phyloP scores from a whole-genome alignment of 2,888 invertebrate genomes.

The Catocala sponsa region DNA sequence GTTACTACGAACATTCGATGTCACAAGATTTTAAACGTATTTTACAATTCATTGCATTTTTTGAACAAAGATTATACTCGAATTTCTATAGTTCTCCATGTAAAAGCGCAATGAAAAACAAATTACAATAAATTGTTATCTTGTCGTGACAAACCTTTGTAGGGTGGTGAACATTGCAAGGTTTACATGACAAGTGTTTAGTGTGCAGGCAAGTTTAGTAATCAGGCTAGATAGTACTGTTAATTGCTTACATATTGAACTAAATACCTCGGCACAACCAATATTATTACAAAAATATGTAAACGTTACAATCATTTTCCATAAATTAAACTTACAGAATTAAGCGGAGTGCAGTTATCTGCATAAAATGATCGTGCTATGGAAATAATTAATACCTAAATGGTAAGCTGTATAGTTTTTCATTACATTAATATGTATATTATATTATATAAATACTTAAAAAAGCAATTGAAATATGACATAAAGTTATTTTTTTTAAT shows the following conservation, averaged over 20 bases:
- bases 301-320: too few species aligned
- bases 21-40: constrained; percentile 11
- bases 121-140: constrained; percentile 9
- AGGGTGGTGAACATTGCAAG: constrained; percentile 36
- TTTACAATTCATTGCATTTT: constrained; percentile 28
- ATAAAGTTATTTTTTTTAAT: too few species aligned
- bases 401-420: too few species aligned
- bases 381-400: too few species aligned
- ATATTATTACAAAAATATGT: constrained; percentile 33
- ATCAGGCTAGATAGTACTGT: constrained; percentile 47
- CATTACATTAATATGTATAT: too few species aligned
- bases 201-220: constrained; percentile 45
- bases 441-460: too few species aligned
- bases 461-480: too few species aligned
- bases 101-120: constrained; percentile 25
- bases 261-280: constrained; percentile 38
- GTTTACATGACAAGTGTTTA: constrained; percentile 57
- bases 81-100: neutral
- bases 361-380: too few species aligned
- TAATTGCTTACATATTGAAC: constrained; percentile 49
- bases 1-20: constrained; percentile 26
- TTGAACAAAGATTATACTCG: neutral
- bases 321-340: too few species aligned
- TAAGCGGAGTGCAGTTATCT: too few species aligned
- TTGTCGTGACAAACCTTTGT: neutral